Conservation (phyloP, 2,797 vertebrate species). For the Anisognathus igniventris region DNA sequence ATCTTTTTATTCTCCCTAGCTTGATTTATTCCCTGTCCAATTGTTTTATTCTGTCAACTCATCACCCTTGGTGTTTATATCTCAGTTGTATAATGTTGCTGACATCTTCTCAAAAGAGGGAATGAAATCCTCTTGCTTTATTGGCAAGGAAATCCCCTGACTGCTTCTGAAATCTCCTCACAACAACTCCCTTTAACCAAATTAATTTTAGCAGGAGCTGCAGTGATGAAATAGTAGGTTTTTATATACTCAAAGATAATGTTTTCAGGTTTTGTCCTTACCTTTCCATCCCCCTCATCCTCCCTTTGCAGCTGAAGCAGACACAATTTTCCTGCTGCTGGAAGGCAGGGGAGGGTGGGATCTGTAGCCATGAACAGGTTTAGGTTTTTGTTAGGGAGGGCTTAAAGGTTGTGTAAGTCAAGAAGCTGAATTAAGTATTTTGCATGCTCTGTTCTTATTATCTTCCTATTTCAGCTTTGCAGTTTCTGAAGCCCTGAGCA, state of each 20-base stretch:
- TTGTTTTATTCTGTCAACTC: background rate
- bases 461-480: constrained; percentile 75
- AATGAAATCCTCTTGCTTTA: background rate
- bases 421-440: background rate
- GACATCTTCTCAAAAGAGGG: background rate
- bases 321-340: background rate
- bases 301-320: background rate
- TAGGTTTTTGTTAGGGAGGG: background rate
- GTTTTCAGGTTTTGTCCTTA: background rate
- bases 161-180: background rate
- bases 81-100: background rate
- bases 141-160: background rate
- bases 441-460: background rate
- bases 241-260: background rate
- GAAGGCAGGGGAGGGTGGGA: background rate
- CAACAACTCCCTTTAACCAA: background rate
- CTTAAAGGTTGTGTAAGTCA: background rate
- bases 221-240: background rate
- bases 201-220: background rate
- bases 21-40: background rate
- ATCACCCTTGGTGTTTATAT: background rate
- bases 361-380: background rate
- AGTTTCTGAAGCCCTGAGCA: constrained; percentile 74
- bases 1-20: background rate
- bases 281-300: background rate